Conservation (phyloP, 2,113 vertebrate species). For the Lophura nycthemera region DNA sequence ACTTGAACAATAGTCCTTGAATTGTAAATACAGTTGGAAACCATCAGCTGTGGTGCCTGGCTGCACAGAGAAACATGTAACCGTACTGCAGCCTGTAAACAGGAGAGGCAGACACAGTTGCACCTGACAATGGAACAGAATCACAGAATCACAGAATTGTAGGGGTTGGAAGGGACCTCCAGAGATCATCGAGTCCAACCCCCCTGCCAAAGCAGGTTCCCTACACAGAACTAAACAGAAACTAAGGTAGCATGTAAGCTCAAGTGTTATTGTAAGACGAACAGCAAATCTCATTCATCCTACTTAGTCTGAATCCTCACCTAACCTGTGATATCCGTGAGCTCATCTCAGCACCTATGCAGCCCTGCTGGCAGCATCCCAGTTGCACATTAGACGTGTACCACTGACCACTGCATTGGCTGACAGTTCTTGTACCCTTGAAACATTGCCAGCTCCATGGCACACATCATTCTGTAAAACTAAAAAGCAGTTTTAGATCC, state of each 20-base stretch:
- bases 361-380: neutral
- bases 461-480: neutral
- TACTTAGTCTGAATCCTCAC: neutral
- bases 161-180: too few species aligned
- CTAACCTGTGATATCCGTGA: rapidly evolving
- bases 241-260: neutral
- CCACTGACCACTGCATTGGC: neutral
- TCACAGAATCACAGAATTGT: too few species aligned
- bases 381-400: rapidly evolving
- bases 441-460: neutral
- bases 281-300: neutral
- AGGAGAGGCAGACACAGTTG: neutral
- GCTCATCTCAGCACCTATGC: neutral
- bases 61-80: neutral
- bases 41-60: neutral
- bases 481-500: neutral
- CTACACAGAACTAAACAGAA: too few species aligned
- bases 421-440: neutral
- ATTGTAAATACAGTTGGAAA: neutral
- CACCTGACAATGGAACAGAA: rapidly evolving
- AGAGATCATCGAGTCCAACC: too few species aligned
- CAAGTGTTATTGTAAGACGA: rapidly evolving
- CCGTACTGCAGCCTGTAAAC: rapidly evolving
- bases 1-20: neutral
- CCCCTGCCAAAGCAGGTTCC: too few species aligned